Conservation (phyloP, 2,888 invertebrate genomes). For the Stegophylla sp. region DNA sequence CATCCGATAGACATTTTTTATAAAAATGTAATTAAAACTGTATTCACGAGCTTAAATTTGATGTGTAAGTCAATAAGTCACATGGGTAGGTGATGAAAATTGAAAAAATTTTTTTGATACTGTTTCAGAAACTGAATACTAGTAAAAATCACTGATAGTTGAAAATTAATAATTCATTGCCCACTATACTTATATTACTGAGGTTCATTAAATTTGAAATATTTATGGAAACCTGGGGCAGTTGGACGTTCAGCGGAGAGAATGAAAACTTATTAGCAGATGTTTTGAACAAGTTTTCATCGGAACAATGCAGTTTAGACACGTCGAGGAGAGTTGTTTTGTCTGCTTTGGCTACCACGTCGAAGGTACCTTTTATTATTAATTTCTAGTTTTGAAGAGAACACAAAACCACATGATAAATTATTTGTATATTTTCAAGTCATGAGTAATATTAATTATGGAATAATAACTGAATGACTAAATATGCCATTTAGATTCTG, state of each 20-base stretch:
- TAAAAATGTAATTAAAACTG: too few species aligned
- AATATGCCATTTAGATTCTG: too few species aligned
- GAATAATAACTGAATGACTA: too few species aligned
- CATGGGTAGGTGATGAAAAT: too few species aligned
- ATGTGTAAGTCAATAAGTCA: too few species aligned
- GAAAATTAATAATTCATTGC: too few species aligned
- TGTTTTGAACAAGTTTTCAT: conserved; percentile 33
- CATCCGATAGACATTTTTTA: too few species aligned
- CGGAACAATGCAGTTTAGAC: background rate
- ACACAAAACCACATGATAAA: too few species aligned
- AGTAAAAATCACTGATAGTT: background rate
- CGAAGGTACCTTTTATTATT: conserved; percentile 7
- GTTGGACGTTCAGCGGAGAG: conserved; percentile 33
- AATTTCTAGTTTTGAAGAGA: too few species aligned
- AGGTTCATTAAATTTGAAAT: background rate
- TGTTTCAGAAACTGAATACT: conserved; percentile 10
- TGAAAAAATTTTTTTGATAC: background rate
- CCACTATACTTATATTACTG: background rate
- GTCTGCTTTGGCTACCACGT: background rate
- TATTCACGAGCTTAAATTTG: too few species aligned
- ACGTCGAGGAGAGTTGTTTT: background rate
- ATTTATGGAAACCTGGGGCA: conserved; percentile 49
- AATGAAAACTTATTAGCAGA: conserved; percentile 25
- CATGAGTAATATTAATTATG: too few species aligned
- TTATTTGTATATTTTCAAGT: too few species aligned